phyloP scores from a whole-genome alignment of 2,888 invertebrate species.

The Parnassius glacialis region DNA sequence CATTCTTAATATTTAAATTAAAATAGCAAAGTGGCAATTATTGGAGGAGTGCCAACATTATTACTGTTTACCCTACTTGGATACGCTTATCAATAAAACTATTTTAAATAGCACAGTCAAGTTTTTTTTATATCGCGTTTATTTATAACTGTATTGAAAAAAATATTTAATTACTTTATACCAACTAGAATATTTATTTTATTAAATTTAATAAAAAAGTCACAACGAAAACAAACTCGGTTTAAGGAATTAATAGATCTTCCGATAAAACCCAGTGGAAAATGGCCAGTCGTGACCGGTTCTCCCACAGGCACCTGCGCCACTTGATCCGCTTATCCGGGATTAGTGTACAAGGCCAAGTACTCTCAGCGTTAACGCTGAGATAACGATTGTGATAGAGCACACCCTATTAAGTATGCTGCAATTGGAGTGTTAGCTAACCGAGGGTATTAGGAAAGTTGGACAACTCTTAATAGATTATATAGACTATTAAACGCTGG shows the following conservation, averaged over 20 bases:
- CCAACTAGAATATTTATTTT: too few relatives aligned
- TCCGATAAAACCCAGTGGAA: slow-evolving; percentile 8
- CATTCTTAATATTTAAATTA: too few relatives aligned
- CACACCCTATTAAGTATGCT: slow-evolving; percentile 54
- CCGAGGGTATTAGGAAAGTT: slow-evolving; percentile 23
- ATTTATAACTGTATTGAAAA: too few relatives aligned
- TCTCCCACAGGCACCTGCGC: slow-evolving; percentile 31
- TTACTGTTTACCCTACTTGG: too few relatives aligned
- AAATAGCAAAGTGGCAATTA: too few relatives aligned
- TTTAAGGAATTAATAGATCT: slow-evolving; percentile 2
- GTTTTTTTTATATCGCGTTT: too few relatives aligned
- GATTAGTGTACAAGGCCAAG: slow-evolving; percentile 41
- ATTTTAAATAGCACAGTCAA: too few relatives aligned
- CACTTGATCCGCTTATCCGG: slow-evolving; percentile 30
- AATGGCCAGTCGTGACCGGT: slow-evolving; percentile 1
- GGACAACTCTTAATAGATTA: slow-evolving; percentile 14
- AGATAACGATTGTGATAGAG: slow-evolving; percentile 63
- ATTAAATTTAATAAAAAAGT: too few relatives aligned
- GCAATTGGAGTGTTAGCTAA: slow-evolving; percentile 43
- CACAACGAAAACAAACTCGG: neutral
- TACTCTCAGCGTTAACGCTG: slow-evolving; percentile 50
- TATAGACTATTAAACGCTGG: neutral
- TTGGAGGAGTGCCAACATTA: too few relatives aligned
- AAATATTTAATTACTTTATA: too few relatives aligned
- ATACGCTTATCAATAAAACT: too few relatives aligned